Evolutionary conservation across 1,140 invertebrate genomes (phyloP), one percentile per base, ranked within the genome.

Genomic region (Rhizoglyphus robini): DNA sequence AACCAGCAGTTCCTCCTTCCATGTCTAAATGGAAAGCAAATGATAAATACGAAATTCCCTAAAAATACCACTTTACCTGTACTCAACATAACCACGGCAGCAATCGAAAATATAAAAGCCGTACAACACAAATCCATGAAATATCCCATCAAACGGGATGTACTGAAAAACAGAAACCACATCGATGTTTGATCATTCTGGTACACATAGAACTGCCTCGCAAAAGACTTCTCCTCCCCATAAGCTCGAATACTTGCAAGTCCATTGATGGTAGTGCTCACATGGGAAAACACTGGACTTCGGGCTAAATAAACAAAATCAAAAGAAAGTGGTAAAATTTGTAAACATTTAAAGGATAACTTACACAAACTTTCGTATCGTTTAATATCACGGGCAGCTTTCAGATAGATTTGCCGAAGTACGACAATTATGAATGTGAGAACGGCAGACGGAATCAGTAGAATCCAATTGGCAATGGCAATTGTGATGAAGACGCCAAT

Each of bases 181-280:
- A 84, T 80, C 3, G 82, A 80, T 8, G 84, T 84, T 70, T 87
- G 86, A 3, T 84, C 72, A 74, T 90, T 81, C 75, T 78, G 77
- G 67, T 77, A 74, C 18, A 70, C 51, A 68, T 77, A 74, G 66
- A 78, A 78, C 30, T 79, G 84, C 34, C 83, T 75, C 68, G 86
- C 85, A 13, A 95, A 81, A 61, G 86, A 83, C 67, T 72, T 67
- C 75, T 93, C 78, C 4, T 81, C 76, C 34, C 81, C 79, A 69
- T 88, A 91, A 0, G 91, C 89, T 65, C 92, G 79, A 61, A 97
- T 91, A 0, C 91, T 95, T 0, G 87, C 82, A 30, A 96, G 77
- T 4, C 93, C 93, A 76, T 88, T 87, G 0, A 96, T 76, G 0
- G 90, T 86, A 31, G 90, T 85, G 74, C 86, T 90, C 54, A 96